Conservation (phyloP, 2,113 vertebrate species). For the Crotalus tigris region DNA sequence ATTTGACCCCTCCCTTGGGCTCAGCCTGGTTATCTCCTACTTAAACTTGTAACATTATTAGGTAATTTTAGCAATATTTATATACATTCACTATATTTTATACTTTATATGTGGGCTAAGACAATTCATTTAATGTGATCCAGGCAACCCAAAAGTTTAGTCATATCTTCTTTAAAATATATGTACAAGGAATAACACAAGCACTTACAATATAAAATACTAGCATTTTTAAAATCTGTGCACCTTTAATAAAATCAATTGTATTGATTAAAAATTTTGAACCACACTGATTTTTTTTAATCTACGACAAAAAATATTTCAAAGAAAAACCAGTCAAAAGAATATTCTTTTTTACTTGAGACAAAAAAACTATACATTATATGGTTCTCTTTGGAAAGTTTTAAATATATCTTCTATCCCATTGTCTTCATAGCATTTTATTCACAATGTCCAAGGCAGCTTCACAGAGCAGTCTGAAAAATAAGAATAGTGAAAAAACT, state of each 20-base stretch:
- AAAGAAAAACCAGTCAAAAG: not conserved
- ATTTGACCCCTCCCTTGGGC: no score
- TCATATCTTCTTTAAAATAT: not conserved
- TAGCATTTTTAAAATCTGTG: not conserved
- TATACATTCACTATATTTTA: no score
- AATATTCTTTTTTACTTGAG: conserved; percentile 2
- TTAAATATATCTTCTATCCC: not conserved
- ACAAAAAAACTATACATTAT: rapidly evolving
- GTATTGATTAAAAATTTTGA: not conserved
- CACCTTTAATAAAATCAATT: not conserved
- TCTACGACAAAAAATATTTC: not conserved
- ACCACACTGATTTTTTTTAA: not conserved
- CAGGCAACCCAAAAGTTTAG: no score
- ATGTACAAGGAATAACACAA: not conserved
- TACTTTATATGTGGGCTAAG: no score
- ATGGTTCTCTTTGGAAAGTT: not conserved
- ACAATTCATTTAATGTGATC: no score
- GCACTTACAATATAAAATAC: not conserved
- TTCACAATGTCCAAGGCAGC: conserved; percentile 78
- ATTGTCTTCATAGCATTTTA: conserved; percentile 69
- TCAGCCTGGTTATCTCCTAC: no score
- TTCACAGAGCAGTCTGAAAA: conserved; percentile 80
- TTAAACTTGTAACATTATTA: no score
- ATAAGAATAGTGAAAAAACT: conserved; percentile 5
- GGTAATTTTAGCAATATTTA: no score